These are phyloP conservation scores for Phania funesta DNA, from an alignment of 2,888 invertebrate genomes.

Conservation along the genomic window DNA sequence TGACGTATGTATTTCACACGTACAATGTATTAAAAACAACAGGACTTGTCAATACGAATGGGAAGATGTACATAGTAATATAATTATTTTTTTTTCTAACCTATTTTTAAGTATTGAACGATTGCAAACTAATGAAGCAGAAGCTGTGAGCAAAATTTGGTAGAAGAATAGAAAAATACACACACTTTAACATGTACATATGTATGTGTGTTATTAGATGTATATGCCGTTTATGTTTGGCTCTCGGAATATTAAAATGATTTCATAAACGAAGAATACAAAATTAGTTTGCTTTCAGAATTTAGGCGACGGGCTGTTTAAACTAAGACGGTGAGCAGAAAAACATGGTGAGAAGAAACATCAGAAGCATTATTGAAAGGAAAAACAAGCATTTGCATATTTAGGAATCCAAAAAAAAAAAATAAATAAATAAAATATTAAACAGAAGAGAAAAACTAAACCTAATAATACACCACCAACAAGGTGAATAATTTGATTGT, in stretches of 20 bases:
- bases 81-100: neutral
- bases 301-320: neutral
- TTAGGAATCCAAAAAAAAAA: conserved; percentile 25
- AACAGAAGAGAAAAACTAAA: conserved; percentile 33
- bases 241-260: conserved; percentile 51
- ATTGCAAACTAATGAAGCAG: conserved; percentile 27
- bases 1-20: no score
- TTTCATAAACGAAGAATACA: conserved; percentile 1
- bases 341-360: conserved; percentile 38
- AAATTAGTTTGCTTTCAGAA: conserved; percentile 6
- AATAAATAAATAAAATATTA: neutral
- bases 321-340: conserved; percentile 2
- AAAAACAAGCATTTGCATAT: conserved; percentile 42
- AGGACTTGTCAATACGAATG: no score
- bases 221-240: conserved; percentile 50
- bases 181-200: neutral
- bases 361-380: conserved; percentile 28
- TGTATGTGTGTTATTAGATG: neutral
- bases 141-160: conserved; percentile 37
- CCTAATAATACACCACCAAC: conserved; percentile 1
- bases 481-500: conserved; percentile 43
- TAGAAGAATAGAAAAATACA: neutral
- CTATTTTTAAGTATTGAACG: no score
- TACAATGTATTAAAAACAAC: no score
- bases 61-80: neutral